phyloP scores from a whole-genome alignment of 2,888 invertebrate species.

The Cephus sareptanus region DNA sequence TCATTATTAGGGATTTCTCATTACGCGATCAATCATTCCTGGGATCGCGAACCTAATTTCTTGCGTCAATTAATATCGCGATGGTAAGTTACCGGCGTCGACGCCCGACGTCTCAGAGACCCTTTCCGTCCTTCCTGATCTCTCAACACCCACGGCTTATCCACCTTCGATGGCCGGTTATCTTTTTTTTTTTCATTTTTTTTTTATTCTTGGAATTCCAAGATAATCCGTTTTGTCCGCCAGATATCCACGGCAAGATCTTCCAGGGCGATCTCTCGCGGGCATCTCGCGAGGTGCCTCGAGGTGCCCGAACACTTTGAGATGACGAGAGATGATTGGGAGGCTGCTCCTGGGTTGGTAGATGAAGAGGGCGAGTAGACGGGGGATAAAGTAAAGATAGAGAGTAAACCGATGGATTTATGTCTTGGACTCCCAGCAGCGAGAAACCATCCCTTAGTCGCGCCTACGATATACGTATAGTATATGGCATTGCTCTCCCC shows the following conservation, averaged over 20 bases:
- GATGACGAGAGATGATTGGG: background rate
- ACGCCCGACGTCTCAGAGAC: background rate
- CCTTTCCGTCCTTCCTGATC: background rate
- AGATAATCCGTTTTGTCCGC: background rate
- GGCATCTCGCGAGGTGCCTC: slow-evolving; percentile 4
- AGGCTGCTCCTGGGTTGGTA: background rate
- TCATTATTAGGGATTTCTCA: slow-evolving; percentile 64
- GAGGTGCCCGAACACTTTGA: slow-evolving; percentile 31
- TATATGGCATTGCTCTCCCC: slow-evolving; percentile 40
- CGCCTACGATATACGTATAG: slow-evolving; percentile 36
- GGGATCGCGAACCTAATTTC: slow-evolving; percentile 59
- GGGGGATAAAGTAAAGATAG: slow-evolving; percentile 49
- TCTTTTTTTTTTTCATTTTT: background rate
- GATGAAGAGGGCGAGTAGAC: background rate
- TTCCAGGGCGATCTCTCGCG: background rate
- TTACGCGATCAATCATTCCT: slow-evolving; percentile 63
- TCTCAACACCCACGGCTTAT: background rate
- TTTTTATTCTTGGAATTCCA: background rate
- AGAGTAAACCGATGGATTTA: slow-evolving; percentile 59
- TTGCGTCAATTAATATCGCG: slow-evolving; percentile 60
- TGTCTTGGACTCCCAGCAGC: slow-evolving; percentile 40
- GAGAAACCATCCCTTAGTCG: slow-evolving; percentile 10
- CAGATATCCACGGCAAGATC: background rate
- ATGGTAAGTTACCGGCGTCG: slow-evolving; percentile 18
- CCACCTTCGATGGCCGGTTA: background rate